Conservation (phyloP, 2,797 vertebrate species). For the Eulemur mongoz region DNA sequence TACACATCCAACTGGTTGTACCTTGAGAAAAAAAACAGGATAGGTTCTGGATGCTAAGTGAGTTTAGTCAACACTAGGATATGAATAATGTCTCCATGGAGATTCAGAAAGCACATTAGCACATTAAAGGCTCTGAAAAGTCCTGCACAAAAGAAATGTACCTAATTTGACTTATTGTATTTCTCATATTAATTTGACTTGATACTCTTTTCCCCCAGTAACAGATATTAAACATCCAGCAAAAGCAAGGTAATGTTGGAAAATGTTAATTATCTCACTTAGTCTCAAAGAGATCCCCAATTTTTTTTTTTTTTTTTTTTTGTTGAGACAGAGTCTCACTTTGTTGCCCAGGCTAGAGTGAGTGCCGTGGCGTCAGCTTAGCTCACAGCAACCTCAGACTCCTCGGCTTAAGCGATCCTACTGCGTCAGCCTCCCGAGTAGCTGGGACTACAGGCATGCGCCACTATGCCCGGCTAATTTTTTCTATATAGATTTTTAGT, state of each 20-base stretch:
- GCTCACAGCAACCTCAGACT: too few species aligned
- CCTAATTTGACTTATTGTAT: not conserved
- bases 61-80: not conserved
- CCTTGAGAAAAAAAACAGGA: not conserved
- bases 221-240: not conserved
- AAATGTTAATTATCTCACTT: not conserved
- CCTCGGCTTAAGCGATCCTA: too few species aligned
- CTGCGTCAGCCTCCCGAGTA: too few species aligned
- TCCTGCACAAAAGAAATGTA: not conserved
- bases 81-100: not conserved
- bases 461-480: too few species aligned
- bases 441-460: too few species aligned
- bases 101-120: not conserved
- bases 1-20: not conserved
- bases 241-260: not conserved
- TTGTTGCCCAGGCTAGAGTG: too few species aligned
- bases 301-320: too few species aligned
- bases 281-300: not conserved
- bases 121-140: not conserved
- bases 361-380: too few species aligned
- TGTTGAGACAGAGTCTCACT: too few species aligned
- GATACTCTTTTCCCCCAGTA: not conserved
- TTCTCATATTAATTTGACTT: not conserved
- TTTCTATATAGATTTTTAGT: too few species aligned
- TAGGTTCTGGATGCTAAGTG: not conserved